Conservation (phyloP, 37 sponge, comb jelly and placozoan genomes). For the Spongilla lacustris region DNA sequence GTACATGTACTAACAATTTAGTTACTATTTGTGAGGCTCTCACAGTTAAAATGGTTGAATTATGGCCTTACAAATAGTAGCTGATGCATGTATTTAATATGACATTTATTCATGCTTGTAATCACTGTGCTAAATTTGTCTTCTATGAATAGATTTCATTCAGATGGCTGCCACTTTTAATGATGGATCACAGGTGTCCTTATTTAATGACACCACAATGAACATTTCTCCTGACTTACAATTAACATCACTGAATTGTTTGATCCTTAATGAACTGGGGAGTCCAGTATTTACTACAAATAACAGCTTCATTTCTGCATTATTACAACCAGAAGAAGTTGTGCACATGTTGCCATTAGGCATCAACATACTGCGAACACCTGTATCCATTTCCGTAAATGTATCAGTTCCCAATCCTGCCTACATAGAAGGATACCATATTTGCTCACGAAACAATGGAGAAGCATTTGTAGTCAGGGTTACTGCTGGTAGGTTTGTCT, state of each 20-base stretch:
- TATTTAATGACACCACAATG: not conserved
- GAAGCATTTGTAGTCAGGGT: not conserved
- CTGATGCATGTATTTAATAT: not conserved
- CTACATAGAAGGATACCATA: not conserved
- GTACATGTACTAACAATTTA: too few species aligned
- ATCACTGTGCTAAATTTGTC: too few species aligned
- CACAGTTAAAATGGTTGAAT: too few species aligned
- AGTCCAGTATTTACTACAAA: not conserved
- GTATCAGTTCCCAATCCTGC: not conserved
- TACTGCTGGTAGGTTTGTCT: not conserved
- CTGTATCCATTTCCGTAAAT: not conserved
- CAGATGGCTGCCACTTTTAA: not conserved
- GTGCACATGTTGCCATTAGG: not conserved
- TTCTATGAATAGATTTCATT: not conserved
- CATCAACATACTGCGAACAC: not conserved
- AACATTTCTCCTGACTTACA: not conserved
- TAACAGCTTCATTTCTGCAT: not conserved
- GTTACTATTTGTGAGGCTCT: too few species aligned
- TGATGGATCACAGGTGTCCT: not conserved
- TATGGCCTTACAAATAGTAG: too few species aligned
- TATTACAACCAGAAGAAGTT: too few species aligned
- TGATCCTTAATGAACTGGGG: not conserved
- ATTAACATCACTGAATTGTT: not conserved
- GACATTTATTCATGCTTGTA: too few species aligned
- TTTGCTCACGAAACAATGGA: not conserved